phyloP scores from a whole-genome alignment of 2,888 invertebrate species.

The Ferdinandea cuprea region DNA sequence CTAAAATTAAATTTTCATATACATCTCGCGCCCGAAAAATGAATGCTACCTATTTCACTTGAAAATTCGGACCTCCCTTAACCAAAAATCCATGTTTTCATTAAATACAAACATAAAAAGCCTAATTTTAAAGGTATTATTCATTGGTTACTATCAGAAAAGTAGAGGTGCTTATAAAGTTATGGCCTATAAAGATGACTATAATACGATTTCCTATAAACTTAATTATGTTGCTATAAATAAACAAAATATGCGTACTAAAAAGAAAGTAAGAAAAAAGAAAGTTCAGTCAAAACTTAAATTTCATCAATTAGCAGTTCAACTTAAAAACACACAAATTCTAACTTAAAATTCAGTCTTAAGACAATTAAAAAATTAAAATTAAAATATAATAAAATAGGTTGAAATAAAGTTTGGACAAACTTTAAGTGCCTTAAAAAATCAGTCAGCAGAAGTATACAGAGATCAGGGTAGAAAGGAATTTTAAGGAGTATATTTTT shows the following conservation, averaged over 20 bases:
- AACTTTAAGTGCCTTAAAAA: slow-evolving; percentile 64
- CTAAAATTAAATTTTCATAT: too few species aligned
- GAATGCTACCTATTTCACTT: too few species aligned
- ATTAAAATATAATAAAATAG: slow-evolving; percentile 14
- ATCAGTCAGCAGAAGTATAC: slow-evolving; percentile 71
- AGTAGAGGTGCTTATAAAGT: not conserved
- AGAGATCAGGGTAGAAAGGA: slow-evolving; percentile 67
- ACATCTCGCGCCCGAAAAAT: too few species aligned
- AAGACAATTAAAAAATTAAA: slow-evolving; percentile 58
- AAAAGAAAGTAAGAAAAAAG: not conserved
- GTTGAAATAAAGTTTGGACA: slow-evolving; percentile 43
- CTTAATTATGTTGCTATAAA: slow-evolving; percentile 4
- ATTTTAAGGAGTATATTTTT: slow-evolving; percentile 45
- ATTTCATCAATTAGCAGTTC: slow-evolving; percentile 7
- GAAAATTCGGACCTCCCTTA: too few species aligned
- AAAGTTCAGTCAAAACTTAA: slow-evolving; percentile 35
- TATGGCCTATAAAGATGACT: slow-evolving; percentile 68
- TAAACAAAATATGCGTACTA: slow-evolving; percentile 3
- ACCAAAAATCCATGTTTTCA: not conserved
- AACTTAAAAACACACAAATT: slow-evolving; percentile 51
- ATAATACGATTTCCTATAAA: slow-evolving; percentile 47
- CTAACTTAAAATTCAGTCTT: slow-evolving; percentile 71
- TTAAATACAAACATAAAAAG: not conserved
- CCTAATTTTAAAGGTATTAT: slow-evolving; percentile 6
- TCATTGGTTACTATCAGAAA: slow-evolving; percentile 23